Percentiles rank a stretch among this genome's conserved stretches.
phyloP scores from a whole-genome alignment of 2,113 vertebrate genomes.

The Ophthalmolycus amberensis region DNA sequence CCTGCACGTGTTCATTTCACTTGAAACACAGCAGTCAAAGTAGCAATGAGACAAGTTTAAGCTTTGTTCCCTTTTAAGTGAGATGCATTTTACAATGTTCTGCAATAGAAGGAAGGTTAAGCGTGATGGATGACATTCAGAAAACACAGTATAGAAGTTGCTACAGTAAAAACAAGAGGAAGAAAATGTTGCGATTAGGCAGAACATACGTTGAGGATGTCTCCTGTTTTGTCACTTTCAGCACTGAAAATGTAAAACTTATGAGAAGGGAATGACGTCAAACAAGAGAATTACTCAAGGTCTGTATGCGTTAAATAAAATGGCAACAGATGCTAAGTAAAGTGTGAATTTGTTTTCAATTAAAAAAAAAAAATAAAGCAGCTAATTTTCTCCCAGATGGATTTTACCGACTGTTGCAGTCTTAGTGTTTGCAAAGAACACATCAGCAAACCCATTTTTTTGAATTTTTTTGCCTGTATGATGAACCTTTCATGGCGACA shows the following conservation, averaged over 20 bases:
- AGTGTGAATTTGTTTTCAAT: constrained; percentile 66
- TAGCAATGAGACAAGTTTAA: constrained; percentile 60
- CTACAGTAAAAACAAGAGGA: constrained; percentile 28
- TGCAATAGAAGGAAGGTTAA: constrained; percentile 58
- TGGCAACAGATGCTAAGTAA: constrained; percentile 57
- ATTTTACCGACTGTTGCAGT: constrained; percentile 49
- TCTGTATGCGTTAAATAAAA: constrained; percentile 59
- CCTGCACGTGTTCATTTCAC: constrained; percentile 61
- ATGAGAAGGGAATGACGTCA: constrained; percentile 17
- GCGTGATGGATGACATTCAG: constrained; percentile 66
- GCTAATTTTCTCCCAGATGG: constrained; percentile 48
- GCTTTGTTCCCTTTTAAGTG: constrained; percentile 66
- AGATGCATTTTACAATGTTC: constrained; percentile 61
- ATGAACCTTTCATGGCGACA: constrained; percentile 50
- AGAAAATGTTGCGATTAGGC: constrained; percentile 57
- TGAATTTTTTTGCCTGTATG: constrained; percentile 1
- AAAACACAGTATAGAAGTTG: constrained; percentile 46
- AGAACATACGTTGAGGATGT: constrained; percentile 51
- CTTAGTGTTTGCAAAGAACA: constrained; percentile 52
- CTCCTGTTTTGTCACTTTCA: constrained; percentile 52
- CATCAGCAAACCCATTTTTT: constrained; percentile 37
- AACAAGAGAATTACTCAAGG: constrained; percentile 49
- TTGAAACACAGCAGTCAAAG: constrained; percentile 61
- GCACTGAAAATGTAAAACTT: constrained; percentile 50
- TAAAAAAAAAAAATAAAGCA: constrained; percentile 37